A percentile compares a stretch with the other conserved stretches of the same genome.
phyloP scores from a whole-genome alignment of 2,113 vertebrate species.

The Dipodomys ordii region DNA sequence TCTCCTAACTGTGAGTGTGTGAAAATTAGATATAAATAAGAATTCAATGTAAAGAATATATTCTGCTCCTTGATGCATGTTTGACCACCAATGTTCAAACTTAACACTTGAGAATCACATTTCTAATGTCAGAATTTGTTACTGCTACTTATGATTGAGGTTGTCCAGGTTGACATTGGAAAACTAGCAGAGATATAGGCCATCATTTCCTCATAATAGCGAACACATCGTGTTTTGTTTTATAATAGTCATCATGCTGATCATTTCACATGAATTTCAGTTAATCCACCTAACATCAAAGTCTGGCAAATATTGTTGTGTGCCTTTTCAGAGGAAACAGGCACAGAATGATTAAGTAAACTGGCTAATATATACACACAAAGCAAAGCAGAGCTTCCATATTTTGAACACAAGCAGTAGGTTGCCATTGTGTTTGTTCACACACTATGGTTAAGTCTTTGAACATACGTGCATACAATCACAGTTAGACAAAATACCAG shows the following conservation, averaged over 20 bases:
- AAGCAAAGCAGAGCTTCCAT: background rate
- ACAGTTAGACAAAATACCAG: background rate
- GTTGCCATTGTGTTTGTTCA: background rate
- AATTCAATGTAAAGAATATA: background rate
- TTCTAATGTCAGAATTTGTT: background rate
- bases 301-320: background rate
- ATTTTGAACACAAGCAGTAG: background rate
- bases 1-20: background rate
- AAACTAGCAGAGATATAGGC: background rate
- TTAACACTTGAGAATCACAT: background rate
- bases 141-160: background rate
- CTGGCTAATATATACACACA: background rate
- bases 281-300: background rate
- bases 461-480: too few relatives aligned
- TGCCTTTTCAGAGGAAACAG: constrained; percentile 2
- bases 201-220: background rate
- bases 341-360: background rate
- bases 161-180: background rate
- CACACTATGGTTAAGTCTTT: background rate
- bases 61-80: background rate
- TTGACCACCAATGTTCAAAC: too few relatives aligned
- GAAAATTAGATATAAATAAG: background rate
- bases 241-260: constrained; percentile 2
- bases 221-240: background rate
- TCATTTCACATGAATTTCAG: background rate